These are phyloP conservation scores for Lampropteryx suffumata DNA, from an alignment of 2,888 invertebrate genomes.

Conservation along the genomic window DNA sequence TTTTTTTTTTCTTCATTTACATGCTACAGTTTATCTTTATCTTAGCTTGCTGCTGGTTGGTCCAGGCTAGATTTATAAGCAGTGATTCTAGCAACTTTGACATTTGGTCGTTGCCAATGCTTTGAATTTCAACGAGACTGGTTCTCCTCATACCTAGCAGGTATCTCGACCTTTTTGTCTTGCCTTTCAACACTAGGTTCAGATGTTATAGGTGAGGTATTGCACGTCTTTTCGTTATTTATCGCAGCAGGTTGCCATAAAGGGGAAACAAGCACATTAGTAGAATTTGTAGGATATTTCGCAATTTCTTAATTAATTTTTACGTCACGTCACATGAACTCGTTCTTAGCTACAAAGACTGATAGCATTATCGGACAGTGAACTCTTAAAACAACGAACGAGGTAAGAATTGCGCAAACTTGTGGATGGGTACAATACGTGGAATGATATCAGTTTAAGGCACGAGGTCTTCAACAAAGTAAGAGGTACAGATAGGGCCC, in stretches of 20 bases:
- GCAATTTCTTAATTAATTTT: slow-evolving; percentile 59
- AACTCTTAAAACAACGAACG: slow-evolving; percentile 45
- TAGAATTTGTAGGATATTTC: slow-evolving; percentile 33
- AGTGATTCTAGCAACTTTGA: slow-evolving; percentile 40
- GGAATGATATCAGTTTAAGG: slow-evolving; percentile 5
- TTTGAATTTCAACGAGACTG: slow-evolving; percentile 31
- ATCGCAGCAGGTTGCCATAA: background rate
- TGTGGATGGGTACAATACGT: slow-evolving; percentile 25
- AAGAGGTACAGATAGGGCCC: background rate
- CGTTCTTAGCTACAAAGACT: slow-evolving; percentile 60
- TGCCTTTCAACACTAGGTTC: slow-evolving; percentile 20
- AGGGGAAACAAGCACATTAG: background rate
- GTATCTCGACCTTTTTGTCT: slow-evolving; percentile 13
- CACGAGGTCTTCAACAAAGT: background rate
- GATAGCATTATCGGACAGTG: slow-evolving; percentile 73
- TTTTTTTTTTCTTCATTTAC: too few relatives aligned
- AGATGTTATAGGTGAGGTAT: slow-evolving; percentile 9
- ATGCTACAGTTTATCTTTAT: too few relatives aligned
- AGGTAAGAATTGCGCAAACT: slow-evolving; percentile 52
- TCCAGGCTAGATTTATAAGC: slow-evolving; percentile 43
- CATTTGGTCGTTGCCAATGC: slow-evolving; percentile 52
- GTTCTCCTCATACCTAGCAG: slow-evolving; percentile 17
- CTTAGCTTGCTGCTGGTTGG: slow-evolving; percentile 27
- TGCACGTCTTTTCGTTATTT: slow-evolving; percentile 5
- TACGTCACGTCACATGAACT: slow-evolving; percentile 46